Percentiles rank a stretch among this genome's conserved stretches.
Conservation (phyloP, 2,888 invertebrate species). For the Fragum whitleyi region DNA sequence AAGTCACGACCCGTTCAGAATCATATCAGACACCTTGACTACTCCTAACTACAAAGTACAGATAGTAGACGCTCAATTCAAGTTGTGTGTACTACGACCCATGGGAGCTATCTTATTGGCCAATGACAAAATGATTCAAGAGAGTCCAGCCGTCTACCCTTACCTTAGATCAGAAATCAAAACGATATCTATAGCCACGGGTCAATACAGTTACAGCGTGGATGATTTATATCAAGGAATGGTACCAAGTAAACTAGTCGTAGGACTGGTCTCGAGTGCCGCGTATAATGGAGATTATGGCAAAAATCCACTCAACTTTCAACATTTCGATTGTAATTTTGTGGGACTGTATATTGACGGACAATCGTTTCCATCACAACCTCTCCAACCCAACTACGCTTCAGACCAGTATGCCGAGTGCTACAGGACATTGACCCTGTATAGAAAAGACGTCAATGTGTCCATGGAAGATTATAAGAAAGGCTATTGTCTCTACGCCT, state of each 20-base stretch:
- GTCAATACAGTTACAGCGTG: conserved; percentile 41
- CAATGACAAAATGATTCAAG: conserved; percentile 38
- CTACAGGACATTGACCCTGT: conserved; percentile 45
- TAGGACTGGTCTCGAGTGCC: conserved; percentile 39
- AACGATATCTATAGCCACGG: conserved; percentile 48
- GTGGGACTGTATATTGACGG: conserved; percentile 52
- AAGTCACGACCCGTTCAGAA: conserved; percentile 38
- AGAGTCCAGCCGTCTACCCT: conserved; percentile 47
- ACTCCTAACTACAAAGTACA: conserved; percentile 32
- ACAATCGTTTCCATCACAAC: conserved; percentile 43
- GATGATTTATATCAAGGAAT: conserved; percentile 46
- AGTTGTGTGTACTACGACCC: conserved; percentile 47
- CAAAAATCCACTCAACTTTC: conserved; percentile 53
- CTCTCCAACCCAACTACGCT: conserved; percentile 52
- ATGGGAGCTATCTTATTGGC: conserved; percentile 42
- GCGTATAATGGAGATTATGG: conserved; percentile 45
- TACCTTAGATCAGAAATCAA: conserved; percentile 46
- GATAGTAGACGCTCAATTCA: conserved; percentile 53
- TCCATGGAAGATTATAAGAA: conserved; percentile 37
- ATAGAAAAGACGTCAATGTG: conserved; percentile 35
- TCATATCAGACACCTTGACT: conserved; percentile 32
- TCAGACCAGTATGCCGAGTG: conserved; percentile 41
- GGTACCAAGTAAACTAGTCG: conserved; percentile 38
- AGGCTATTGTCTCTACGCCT: conserved; percentile 46
- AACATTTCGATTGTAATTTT: conserved; percentile 37